phyloP scores from a whole-genome alignment of 30 jellyfish, hydroid and myxozoan genomes.

The Hydra vulgaris region DNA sequence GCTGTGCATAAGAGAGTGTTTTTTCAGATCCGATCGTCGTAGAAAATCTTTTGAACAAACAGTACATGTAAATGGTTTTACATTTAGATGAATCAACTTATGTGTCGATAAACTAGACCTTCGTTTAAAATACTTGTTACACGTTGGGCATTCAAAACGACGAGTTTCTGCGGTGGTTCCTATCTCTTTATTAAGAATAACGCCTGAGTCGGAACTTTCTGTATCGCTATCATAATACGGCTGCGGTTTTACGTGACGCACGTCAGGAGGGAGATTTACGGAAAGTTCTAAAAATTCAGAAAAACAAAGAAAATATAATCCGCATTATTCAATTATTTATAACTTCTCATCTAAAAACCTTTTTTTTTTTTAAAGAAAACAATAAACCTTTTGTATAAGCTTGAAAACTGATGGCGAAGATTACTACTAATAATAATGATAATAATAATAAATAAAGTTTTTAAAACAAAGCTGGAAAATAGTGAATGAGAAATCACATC shows the following conservation, averaged over 20 bases:
- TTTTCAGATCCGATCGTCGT: conserved; percentile 73
- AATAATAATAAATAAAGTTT: too few species aligned
- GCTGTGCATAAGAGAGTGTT: conserved; percentile 73
- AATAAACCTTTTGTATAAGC: background rate
- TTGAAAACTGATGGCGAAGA: background rate
- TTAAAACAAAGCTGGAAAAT: background rate
- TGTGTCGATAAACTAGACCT: conserved; percentile 72
- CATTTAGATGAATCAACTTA: conserved; percentile 59
- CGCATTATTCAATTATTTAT: background rate
- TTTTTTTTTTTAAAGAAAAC: background rate
- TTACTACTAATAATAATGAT: too few species aligned
- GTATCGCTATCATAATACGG: conserved; percentile 10
- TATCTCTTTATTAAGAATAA: conserved; percentile 4
- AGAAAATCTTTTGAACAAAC: conserved; percentile 55
- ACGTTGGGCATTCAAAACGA: conserved; percentile 31
- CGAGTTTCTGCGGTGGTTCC: background rate
- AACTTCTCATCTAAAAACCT: background rate
- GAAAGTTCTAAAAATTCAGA: conserved; percentile 7
- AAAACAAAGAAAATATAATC: background rate
- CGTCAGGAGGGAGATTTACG: conserved; percentile 13
- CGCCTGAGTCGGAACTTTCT: conserved; percentile 20
- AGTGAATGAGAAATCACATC: background rate
- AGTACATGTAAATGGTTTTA: conserved; percentile 72
- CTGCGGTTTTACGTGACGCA: background rate
- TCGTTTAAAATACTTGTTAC: conserved; percentile 56